Evolutionary conservation across 1,140 invertebrate genomes (phyloP).

Genomic region (Bactericera cockerelli): DNA sequence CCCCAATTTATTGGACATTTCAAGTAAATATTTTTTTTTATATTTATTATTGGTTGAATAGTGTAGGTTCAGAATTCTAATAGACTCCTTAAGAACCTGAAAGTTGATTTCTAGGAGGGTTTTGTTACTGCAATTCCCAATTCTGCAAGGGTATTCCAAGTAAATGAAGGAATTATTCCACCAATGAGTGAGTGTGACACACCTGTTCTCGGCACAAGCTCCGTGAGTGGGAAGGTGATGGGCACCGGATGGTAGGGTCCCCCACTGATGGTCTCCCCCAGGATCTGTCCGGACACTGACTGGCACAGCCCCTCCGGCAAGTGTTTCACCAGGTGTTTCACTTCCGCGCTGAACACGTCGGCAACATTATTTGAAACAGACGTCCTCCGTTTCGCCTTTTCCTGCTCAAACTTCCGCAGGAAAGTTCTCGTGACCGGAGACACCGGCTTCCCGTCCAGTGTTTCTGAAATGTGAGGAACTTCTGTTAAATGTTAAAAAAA

Average conservation of each 20-base stretch:
- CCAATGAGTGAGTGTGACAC: too few relatives aligned
- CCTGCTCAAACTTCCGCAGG: not conserved
- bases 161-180: too few relatives aligned
- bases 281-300: not conserved
- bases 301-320: not conserved
- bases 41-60: too few relatives aligned
- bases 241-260: not conserved
- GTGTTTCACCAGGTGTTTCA: not conserved
- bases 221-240: not conserved
- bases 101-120: too few relatives aligned
- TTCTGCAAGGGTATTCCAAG: too few relatives aligned
- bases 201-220: too few relatives aligned
- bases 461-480: not conserved
- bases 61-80: too few relatives aligned
- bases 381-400: not conserved
- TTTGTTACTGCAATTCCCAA: too few relatives aligned
- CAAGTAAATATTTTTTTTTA: too few relatives aligned
- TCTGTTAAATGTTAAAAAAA: too few relatives aligned
- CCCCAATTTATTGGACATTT: too few relatives aligned
- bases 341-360: not conserved
- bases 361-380: not conserved
- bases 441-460: not conserved
- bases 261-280: not conserved
- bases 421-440: not conserved
- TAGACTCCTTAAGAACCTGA: too few relatives aligned